Conservation (phyloP, 2,888 invertebrate genomes). For the Drosophila neotestacea region DNA sequence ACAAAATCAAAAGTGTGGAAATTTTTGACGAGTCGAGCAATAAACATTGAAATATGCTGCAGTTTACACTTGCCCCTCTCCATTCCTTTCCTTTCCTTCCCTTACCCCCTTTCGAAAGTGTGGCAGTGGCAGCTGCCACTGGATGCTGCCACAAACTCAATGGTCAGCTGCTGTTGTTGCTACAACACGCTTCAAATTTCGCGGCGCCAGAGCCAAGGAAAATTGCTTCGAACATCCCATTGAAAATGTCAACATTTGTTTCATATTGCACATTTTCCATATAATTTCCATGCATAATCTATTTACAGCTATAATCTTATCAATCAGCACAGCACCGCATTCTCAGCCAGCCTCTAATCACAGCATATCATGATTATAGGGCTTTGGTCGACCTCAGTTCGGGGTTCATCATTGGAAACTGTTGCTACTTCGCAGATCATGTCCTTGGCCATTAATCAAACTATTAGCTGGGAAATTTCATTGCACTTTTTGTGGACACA, state of each 20-base stretch:
- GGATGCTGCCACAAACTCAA: constrained; percentile 42
- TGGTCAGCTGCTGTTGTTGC: constrained; percentile 59
- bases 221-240: neutral
- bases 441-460: constrained; percentile 85
- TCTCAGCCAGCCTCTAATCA: constrained; percentile 49
- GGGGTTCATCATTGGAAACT: constrained; percentile 34
- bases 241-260: constrained; percentile 75
- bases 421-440: constrained; percentile 64
- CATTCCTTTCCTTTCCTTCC: neutral
- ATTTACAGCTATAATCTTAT: constrained; percentile 73
- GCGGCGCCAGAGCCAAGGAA: constrained; percentile 51
- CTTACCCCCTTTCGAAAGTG: constrained; percentile 26
- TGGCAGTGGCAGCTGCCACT: constrained; percentile 40
- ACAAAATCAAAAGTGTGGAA: constrained; percentile 78
- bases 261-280: constrained; percentile 61
- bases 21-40: constrained; percentile 60
- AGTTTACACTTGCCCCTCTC: constrained; percentile 57
- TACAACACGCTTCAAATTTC: constrained; percentile 65
- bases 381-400: constrained; percentile 39
- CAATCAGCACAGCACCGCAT: constrained; percentile 56
- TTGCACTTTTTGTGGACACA: constrained; percentile 64
- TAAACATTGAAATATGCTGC: constrained; percentile 68
- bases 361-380: constrained; percentile 58
- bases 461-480: constrained; percentile 83
- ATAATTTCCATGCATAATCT: constrained; percentile 78